Base-by-base conservation (phyloP, 1,140 invertebrate species). In the Laupala kohalensis region DNA sequence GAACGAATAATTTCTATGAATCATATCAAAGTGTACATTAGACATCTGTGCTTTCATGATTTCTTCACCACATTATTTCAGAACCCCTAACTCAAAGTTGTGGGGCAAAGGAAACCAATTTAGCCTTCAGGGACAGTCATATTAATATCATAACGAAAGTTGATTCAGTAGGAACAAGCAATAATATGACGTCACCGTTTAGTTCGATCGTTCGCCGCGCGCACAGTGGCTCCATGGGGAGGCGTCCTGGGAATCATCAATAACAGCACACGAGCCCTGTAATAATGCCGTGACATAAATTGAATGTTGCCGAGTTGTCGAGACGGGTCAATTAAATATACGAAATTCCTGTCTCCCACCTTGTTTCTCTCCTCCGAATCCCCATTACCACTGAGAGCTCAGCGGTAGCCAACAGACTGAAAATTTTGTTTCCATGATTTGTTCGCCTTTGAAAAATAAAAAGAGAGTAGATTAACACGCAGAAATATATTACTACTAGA, bases 311-410 rank as follows among this genome's bases (percentile, higher is more conserved):
- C 26, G 23, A 66, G 23, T 66, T 13, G 64, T 13, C 23, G 23
- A 26, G 69, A 70, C 69, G 26, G 53, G 69, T 70, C 69, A 70
- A 70, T 70, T 70, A 70, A 12, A 63, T 53, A 53, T 53, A 53
- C n/a, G 37, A 53, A 19, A 53, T 19, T 19, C 37, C 19, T 9
- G 37, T 13, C 9, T 13, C 37, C 37, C 37, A 19, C 37, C 37
- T 53, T 53, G 37, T 53, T n/a, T 53, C 37, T 53, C 19, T 53
- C 37, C 19, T 53, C 37, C 9, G 37, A 19, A 9, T 53, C 19
- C 37, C 19, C 37, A 13, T 13, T 13, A 13, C 9, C 19, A 53
- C 37, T 53, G 1, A 53, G 37, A 53, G 37, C 19, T 53, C 19
- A n/a, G n/a, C n/a, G n/a, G n/a, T n/a, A n/a, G n/a, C n/a, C n/a